These are phyloP conservation scores for Phenganax subtilis DNA, from an alignment of 92 coral and sea anemone species.

Conservation along the genomic window DNA sequence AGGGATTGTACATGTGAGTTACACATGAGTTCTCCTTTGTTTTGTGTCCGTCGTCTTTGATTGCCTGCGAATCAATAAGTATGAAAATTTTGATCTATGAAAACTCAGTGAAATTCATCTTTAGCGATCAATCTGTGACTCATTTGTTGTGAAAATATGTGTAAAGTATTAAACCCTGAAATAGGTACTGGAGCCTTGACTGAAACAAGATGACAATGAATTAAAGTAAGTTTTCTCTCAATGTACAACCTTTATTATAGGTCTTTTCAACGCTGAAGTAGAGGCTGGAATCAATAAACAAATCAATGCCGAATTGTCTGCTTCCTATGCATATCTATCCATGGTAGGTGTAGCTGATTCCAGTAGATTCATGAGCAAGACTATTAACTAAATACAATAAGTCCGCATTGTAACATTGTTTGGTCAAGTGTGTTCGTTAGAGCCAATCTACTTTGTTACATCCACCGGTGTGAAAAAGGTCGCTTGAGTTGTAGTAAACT, in stretches of 20 bases:
- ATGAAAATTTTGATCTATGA: no score
- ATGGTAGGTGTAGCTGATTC: conserved; percentile 54
- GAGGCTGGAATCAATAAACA: conserved; percentile 69
- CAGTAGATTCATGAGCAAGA: not conserved
- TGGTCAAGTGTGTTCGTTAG: not conserved
- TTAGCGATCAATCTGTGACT: no score
- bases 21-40: not conserved
- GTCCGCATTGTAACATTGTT: no score
- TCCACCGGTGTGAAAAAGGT: no score
- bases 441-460: not conserved
- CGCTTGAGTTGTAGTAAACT: no score
- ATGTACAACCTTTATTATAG: not conserved
- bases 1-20: no score
- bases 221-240: not conserved
- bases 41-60: not conserved
- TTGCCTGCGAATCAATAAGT: not conserved
- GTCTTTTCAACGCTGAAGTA: not conserved
- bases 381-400: no score
- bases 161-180: no score
- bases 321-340: conserved; percentile 80
- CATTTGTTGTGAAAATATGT: no score
- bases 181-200: no score
- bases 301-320: conserved; percentile 74
- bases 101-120: no score
- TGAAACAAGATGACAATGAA: no score